Conservation (phyloP, 2,888 invertebrate genomes). For the Metalampra italica region DNA sequence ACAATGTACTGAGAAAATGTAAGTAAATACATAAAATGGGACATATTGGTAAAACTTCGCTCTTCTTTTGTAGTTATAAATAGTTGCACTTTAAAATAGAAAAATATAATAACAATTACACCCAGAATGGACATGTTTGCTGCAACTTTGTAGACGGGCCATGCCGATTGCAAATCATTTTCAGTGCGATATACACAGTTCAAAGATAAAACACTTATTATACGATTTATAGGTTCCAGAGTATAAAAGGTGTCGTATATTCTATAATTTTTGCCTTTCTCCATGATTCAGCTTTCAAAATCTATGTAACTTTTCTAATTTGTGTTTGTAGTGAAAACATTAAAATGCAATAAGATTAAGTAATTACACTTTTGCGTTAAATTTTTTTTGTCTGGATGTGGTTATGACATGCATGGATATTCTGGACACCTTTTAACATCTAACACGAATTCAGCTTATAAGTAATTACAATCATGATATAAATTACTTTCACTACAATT, state of each 20-base stretch:
- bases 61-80: not conserved
- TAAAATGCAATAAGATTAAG: too few species aligned
- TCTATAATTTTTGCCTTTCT: not conserved
- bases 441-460: too few species aligned
- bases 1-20: conserved; percentile 21
- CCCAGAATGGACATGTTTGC: not conserved
- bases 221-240: not conserved
- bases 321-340: too few species aligned
- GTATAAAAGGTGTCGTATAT: not conserved
- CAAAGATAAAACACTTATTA: not conserved
- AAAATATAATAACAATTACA: not conserved
- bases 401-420: too few species aligned
- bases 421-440: too few species aligned
- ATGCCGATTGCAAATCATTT: not conserved
- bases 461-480: too few species aligned
- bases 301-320: too few species aligned
- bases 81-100: not conserved
- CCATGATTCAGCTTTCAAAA: too few species aligned
- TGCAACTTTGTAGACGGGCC: not conserved
- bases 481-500: too few species aligned
- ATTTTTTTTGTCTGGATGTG: too few species aligned
- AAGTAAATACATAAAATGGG: conserved; percentile 1
- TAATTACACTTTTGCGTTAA: too few species aligned
- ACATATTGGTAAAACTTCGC: not conserved
- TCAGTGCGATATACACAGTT: not conserved